These are phyloP conservation scores for Bergia sp. DNA, from an alignment of 92 coral and sea anemone genomes.

Conservation along the genomic window DNA sequence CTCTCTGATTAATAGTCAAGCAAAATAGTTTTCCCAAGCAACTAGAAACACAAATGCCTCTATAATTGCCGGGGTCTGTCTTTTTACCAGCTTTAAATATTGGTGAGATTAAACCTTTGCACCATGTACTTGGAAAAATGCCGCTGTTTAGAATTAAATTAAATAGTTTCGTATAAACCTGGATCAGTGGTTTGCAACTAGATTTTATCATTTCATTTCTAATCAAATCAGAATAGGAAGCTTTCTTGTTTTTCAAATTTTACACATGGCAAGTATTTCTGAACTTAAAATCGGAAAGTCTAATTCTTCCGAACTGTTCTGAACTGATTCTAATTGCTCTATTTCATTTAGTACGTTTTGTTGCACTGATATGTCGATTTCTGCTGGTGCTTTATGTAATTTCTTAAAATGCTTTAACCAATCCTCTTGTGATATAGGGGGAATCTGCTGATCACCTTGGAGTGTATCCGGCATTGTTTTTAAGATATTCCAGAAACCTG, in stretches of 20 bases:
- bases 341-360: neutral
- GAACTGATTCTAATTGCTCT: constrained; percentile 3
- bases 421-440: constrained; percentile 38
- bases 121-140: constrained; percentile 51
- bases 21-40: constrained; percentile 57
- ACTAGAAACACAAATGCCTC: constrained; percentile 61
- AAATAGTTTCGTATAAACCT: constrained; percentile 40
- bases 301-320: neutral
- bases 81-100: constrained; percentile 54
- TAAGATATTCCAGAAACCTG: constrained; percentile 44
- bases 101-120: constrained; percentile 53
- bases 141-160: constrained; percentile 49
- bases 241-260: constrained; percentile 55
- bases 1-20: constrained; percentile 48
- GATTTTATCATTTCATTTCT: constrained; percentile 55
- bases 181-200: constrained; percentile 34
- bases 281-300: constrained; percentile 16
- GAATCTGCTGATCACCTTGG: constrained; percentile 8
- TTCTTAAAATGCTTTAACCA: constrained; percentile 49
- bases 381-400: constrained; percentile 30
- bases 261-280: constrained; percentile 35
- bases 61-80: too few relatives aligned
- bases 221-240: constrained; percentile 48
- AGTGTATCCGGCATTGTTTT: constrained; percentile 49
- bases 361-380: neutral